phyloP scores from a whole-genome alignment of 2,113 vertebrate genomes.

The Cryptotis parvus region DNA sequence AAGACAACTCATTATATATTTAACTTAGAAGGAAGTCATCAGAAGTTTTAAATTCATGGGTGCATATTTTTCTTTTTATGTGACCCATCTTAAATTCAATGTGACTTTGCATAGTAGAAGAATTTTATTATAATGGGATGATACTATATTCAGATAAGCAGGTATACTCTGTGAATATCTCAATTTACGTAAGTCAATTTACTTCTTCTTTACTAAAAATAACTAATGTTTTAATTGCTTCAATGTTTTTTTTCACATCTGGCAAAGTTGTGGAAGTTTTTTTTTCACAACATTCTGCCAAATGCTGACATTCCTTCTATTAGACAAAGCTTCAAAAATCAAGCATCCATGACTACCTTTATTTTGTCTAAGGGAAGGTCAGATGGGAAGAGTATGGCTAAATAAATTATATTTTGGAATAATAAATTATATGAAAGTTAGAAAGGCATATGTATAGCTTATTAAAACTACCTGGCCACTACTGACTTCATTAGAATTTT shows the following conservation, averaged over 20 bases:
- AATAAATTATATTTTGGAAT: background rate
- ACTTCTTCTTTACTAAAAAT: background rate
- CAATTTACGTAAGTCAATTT: background rate
- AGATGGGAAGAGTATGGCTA: background rate
- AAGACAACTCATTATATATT: background rate
- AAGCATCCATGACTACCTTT: background rate
- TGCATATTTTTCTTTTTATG: too few species aligned
- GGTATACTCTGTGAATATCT: background rate
- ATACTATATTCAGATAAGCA: background rate
- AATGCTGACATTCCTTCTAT: background rate
- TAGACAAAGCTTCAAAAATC: background rate
- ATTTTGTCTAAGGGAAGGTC: background rate
- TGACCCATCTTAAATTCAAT: too few species aligned
- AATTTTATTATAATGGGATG: background rate
- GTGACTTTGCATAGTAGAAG: background rate
- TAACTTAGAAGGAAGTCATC: background rate
- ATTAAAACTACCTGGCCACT: background rate
- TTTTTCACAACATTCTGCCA: background rate
- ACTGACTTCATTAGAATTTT: too few species aligned
- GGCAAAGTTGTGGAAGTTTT: background rate
- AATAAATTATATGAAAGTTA: background rate
- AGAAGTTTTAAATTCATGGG: background rate
- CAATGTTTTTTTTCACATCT: background rate
- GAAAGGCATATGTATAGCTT: background rate
- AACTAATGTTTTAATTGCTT: conserved; percentile 11